Evolutionary conservation across 2,888 invertebrate genomes (phyloP), one percentile per base, ranked within the genome.

Genomic region (Phasia obesa): DNA sequence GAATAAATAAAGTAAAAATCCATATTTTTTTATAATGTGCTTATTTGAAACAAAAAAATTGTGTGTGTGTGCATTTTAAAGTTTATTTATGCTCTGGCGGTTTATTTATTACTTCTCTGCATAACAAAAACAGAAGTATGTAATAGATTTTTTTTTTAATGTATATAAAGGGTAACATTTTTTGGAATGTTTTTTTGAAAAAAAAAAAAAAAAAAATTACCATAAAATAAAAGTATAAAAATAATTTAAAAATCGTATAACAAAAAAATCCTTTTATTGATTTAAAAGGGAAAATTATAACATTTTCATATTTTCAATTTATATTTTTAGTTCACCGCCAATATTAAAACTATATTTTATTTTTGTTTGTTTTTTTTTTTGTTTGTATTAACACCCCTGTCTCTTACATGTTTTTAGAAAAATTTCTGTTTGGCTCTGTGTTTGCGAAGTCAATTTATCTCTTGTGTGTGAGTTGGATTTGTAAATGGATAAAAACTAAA

Each of bases 81-180:
- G 23, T 55, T 17, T 44, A 17, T 7, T 49, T 38, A n/a, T 38
- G 47, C 47, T 44, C 27, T 67, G 42, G 42, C n/a, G 27, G 19
- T 53, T 27, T 19, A 51, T 53, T 31, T 35, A 11, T 35, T 11
- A 25, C 11, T 53, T 51, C 49, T 44, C 27, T 15, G 3, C n/a
- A 42, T 4, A 42, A 5, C 1, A 42, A 42, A 42, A 2, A 4
- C 2, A 42, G 15, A 42, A n/a, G n/a, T n/a, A n/a, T n/a, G n/a
- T n/a, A n/a, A 42, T 15, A 42, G 15, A 35, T 75, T 55, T 55
- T 2, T 55, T 2, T 62, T 65, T 74, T 49, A 17, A 53, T 62
- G n/a, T 53, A 57, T 44, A 23, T 57, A 38, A 49, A 25, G 75
- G 65, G 75, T 75, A 65, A 75, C 13, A 70, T 60, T 49, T 59